Percentiles rank a stretch among this genome's conserved stretches.
Evolutionary conservation across 2,797 vertebrate genomes (phyloP).

Genomic region (Hippoglossus hippoglossus): DNA sequence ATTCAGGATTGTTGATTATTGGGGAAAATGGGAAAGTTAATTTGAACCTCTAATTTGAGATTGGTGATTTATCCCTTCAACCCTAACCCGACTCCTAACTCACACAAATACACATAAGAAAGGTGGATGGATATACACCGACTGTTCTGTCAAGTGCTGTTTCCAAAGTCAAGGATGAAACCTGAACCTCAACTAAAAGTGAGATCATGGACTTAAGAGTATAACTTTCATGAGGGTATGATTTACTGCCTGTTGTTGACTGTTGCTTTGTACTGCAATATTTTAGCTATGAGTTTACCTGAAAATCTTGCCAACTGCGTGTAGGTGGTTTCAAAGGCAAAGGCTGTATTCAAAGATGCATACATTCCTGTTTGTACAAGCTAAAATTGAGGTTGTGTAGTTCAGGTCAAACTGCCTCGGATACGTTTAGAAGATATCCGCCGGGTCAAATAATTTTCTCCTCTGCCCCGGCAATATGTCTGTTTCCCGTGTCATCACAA

Average conservation of each 20-base stretch:
- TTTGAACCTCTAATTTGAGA: no score
- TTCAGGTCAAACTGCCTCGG: conserved; percentile 32
- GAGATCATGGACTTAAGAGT: neutral
- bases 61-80: no score
- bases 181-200: neutral
- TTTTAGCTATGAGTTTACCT: neutral
- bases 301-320: neutral
- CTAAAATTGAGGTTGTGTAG: conserved; percentile 32
- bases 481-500: conserved; percentile 35
- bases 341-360: conserved; percentile 7
- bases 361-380: neutral
- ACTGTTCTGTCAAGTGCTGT: neutral
- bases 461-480: conserved; percentile 23
- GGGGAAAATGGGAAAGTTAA: no score
- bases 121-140: neutral
- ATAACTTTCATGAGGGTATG: neutral
- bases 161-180: neutral
- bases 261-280: neutral
- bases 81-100: no score
- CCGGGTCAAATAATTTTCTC: conserved; percentile 35
- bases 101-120: no score
- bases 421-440: conserved; percentile 8
- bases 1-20: no score
- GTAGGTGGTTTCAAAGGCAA: conserved; percentile 8
- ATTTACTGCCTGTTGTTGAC: neutral